Conservation (phyloP, 2,888 invertebrate species). For the Tinea pellionella region DNA sequence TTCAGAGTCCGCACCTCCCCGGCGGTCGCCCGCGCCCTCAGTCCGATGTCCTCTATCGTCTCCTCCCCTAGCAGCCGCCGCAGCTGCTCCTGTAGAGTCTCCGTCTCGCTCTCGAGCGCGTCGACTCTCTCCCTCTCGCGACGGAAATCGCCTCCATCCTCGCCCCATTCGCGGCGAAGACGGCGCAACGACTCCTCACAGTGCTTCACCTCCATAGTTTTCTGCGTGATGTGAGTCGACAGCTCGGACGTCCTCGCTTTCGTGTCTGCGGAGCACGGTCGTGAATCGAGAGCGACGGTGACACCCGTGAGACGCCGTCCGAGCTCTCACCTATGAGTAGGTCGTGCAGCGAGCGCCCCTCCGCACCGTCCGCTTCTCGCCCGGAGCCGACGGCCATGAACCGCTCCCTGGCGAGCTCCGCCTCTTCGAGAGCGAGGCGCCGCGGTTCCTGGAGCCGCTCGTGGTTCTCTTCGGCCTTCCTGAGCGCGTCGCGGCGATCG, state of each 20-base stretch:
- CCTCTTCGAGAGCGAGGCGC: background rate
- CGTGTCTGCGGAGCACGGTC: background rate
- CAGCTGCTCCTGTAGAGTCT: constrained; percentile 37
- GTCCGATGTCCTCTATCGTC: background rate
- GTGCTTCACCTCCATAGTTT: constrained; percentile 72
- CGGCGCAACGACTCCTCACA: constrained; percentile 74
- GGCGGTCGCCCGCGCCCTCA: background rate
- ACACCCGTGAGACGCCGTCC: no score
- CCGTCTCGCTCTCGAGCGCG: background rate
- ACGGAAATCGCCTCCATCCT: background rate
- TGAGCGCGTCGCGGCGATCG: background rate
- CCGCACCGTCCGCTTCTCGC: background rate
- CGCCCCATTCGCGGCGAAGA: background rate
- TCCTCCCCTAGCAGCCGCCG: constrained; percentile 23
- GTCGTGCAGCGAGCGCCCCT: background rate
- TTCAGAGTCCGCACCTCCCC: background rate
- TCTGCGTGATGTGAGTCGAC: constrained; percentile 56
- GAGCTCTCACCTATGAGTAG: background rate
- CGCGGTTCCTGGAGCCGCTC: background rate
- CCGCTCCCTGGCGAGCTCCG: background rate
- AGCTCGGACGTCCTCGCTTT: background rate
- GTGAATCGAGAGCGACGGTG: background rate
- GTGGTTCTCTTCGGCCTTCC: background rate
- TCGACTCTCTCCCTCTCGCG: background rate
- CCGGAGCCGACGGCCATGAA: background rate